Percentiles rank a stretch among this genome's conserved stretches.
These are phyloP conservation scores for Esperia sulphurella DNA, from an alignment of 2,888 invertebrate genomes.

Conservation along the genomic window DNA sequence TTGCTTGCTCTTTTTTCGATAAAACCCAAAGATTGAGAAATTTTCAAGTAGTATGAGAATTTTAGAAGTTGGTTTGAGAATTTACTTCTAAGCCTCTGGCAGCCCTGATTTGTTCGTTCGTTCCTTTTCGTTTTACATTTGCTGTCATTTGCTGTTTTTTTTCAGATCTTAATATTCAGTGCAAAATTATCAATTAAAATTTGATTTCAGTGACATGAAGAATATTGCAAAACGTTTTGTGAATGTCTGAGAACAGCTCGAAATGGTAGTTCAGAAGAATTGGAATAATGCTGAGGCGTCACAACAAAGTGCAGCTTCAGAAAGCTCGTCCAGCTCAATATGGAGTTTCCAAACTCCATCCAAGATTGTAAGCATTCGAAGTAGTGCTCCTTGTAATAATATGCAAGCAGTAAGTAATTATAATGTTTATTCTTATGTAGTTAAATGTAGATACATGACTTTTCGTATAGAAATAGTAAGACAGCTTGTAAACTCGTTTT, in stretches of 20 bases:
- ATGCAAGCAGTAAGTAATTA: constrained; percentile 55
- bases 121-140: too few species aligned
- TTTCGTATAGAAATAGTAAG: too few species aligned
- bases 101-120: too few species aligned
- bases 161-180: too few species aligned
- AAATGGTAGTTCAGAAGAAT: constrained; percentile 73
- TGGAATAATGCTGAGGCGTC: constrained; percentile 55
- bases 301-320: constrained; percentile 44
- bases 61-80: too few species aligned
- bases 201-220: constrained; percentile 16
- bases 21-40: too few species aligned
- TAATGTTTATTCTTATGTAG: too few species aligned
- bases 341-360: constrained; percentile 61
- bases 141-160: too few species aligned
- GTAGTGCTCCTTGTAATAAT: constrained; percentile 40
- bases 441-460: neutral
- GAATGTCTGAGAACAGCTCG: constrained; percentile 26
- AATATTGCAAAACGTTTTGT: constrained; percentile 13
- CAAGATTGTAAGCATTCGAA: constrained; percentile 48
- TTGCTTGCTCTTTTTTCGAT: too few species aligned
- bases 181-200: constrained; percentile 23
- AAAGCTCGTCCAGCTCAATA: constrained; percentile 41
- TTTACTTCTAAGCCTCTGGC: too few species aligned
- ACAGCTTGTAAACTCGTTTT: too few species aligned
- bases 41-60: too few species aligned